Conservation (phyloP, 2,888 invertebrate genomes). For the Schrankia costaestrigalis region DNA sequence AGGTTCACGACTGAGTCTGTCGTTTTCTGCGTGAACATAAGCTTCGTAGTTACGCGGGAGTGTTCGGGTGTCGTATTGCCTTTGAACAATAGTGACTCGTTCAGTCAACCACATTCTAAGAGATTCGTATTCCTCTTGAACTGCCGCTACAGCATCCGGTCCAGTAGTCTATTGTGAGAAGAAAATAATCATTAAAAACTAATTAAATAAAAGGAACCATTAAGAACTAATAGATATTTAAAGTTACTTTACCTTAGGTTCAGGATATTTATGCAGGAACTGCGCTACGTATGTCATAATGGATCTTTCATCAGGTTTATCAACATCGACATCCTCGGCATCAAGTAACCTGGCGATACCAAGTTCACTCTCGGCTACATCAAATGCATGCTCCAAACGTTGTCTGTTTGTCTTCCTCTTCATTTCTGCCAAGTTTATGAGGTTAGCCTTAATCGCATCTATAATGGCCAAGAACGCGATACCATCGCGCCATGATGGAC, state of each 20-base stretch:
- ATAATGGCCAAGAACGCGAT: constrained; percentile 97
- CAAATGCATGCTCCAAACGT: constrained; percentile 95
- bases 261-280: constrained; percentile 96
- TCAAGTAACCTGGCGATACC: constrained; percentile 95
- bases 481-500: constrained; percentile 97
- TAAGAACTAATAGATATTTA: background rate
- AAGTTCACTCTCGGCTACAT: constrained; percentile 93
- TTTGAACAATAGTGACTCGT: constrained; percentile 87
- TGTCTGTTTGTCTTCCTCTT: constrained; percentile 86
- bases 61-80: constrained; percentile 87
- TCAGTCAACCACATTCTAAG: constrained; percentile 91
- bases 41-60: constrained; percentile 90
- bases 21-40: constrained; percentile 88
- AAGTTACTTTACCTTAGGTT: constrained; percentile 83
- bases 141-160: constrained; percentile 86
- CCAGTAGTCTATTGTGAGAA: constrained; percentile 79
- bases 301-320: constrained; percentile 97
- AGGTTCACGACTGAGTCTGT: constrained; percentile 86
- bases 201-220: background rate
- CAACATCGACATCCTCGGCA: constrained; percentile 97
- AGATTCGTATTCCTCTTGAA: constrained; percentile 90
- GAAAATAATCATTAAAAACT: constrained; percentile 5
- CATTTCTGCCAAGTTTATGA: constrained; percentile 93
- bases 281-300: constrained; percentile 99
- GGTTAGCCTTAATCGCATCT: constrained; percentile 95